These are phyloP conservation scores for Corynorhinus townsendii DNA, from an alignment of 2,113 vertebrate genomes.

Conservation along the genomic window DNA sequence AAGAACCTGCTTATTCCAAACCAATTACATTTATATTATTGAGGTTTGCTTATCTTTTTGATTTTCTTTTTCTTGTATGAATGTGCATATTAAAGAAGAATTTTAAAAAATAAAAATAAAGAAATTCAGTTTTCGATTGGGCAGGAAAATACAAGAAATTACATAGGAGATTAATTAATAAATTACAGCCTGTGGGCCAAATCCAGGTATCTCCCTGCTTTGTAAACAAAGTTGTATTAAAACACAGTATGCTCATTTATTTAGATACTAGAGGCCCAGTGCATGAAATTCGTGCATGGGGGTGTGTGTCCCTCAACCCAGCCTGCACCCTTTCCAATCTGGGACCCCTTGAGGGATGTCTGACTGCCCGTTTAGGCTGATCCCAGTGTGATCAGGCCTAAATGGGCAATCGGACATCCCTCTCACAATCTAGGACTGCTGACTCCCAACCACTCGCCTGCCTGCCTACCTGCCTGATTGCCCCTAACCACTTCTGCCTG, in stretches of 20 bases:
- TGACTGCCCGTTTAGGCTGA: too few species aligned
- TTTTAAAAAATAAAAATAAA: too few species aligned
- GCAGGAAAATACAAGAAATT: slow-evolving; percentile 4
- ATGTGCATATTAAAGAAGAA: not conserved
- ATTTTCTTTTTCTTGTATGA: not conserved
- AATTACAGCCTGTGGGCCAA: not conserved
- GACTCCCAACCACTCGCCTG: too few species aligned
- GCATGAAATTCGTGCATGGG: too few species aligned
- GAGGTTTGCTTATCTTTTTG: not conserved
- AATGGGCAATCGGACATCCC: too few species aligned
- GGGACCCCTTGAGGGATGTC: too few species aligned
- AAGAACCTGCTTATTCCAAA: not conserved
- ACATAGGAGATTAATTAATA: not conserved
- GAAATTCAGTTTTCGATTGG: not conserved
- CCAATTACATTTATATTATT: not conserved
- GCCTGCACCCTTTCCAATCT: too few species aligned
- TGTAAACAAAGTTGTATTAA: not conserved
- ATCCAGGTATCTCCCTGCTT: not conserved
- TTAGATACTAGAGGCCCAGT: not conserved
- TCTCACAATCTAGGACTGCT: too few species aligned
- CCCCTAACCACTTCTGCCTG: too few species aligned
- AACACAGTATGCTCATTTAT: not conserved
- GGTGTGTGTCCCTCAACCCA: too few species aligned
- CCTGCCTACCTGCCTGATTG: too few species aligned
- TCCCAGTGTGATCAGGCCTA: too few species aligned